Evolutionary conservation across 2,113 vertebrate species (phyloP).

Genomic region (Phainopepla nitens): DNA sequence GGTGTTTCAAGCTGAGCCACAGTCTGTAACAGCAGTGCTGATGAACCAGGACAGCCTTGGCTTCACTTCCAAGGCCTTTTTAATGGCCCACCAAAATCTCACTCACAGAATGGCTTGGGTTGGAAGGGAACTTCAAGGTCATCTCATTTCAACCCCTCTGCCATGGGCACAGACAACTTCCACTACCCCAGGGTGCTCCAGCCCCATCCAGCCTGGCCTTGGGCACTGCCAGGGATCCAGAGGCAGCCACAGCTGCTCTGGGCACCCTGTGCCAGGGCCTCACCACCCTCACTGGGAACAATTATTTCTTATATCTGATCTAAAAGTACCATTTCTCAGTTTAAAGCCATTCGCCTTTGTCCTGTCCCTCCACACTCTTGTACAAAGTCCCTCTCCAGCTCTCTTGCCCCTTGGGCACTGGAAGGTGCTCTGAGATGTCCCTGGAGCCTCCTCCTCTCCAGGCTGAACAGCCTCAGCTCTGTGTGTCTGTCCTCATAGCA

Average conservation of each 20-base stretch:
- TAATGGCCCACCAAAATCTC: not conserved
- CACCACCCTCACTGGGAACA: rapidly evolving
- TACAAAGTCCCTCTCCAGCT: not conserved
- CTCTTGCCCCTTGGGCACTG: not conserved
- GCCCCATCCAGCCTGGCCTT: rapidly evolving
- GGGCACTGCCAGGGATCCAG: not conserved
- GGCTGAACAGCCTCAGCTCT: not conserved
- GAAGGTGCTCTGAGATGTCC: not conserved
- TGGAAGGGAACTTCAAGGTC: not conserved
- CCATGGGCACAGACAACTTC: not conserved
- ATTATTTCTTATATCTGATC: not conserved
- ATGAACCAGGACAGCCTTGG: not conserved
- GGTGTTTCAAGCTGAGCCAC: not conserved
- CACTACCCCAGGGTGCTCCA: rapidly evolving
- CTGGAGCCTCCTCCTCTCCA: not conserved
- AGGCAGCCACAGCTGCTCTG: not conserved
- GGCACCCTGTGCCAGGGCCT: not conserved
- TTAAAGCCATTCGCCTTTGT: not conserved
- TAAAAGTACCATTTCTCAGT: not conserved
- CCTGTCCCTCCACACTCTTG: no score
- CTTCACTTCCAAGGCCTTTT: not conserved
- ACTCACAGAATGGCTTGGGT: not conserved
- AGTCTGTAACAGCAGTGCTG: not conserved
- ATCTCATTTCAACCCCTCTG: not conserved
- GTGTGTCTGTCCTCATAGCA: not conserved